Evolutionary conservation across 2,113 vertebrate genomes (phyloP), one percentile per base, ranked within the genome.

Genomic region (Microcebus jonahi): DNA sequence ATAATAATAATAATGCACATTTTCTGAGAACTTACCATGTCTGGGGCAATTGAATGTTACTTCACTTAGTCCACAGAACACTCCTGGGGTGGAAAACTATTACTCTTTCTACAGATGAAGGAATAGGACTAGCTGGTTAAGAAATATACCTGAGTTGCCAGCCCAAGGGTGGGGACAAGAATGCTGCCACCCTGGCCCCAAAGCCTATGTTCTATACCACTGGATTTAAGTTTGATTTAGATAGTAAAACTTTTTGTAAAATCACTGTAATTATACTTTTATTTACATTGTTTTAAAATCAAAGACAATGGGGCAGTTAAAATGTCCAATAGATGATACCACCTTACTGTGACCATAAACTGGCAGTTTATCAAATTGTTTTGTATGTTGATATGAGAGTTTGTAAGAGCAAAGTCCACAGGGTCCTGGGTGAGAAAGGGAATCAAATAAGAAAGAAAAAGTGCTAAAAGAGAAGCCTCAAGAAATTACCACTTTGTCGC

Each of bases 281-380:
- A 70, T 59, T 81, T 61, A 57, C 21, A 90, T 95, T 67, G 77
- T 83, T 94, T 87, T 80, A 65, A 85, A 96, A 93, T 53, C 36
- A 84, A 92, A 36, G 2, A 42, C n/a, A 48, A 76, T 8, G 29
- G 63, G 39, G 45, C 14, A 92, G 31, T 87, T 86, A 93, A 81
- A 21, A 76, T 55, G 73, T 48, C 45, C 71, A 92, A 76, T 0
- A 25, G 39, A 82, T 50, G 36, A 80, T 15, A 76, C 65, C 10
- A 71, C 42, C 42, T 75, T 67, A 45, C 7, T 48, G 48, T 61
- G 53, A 89, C 31, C n/a, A 93, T 34, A 15, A 94, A 55, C 21
- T 50, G 75, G 55, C 20, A 65, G 57, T 29, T 67, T 90, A 73
- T 83, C 29, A 48, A 71, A 67, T 20, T 87, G 27, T 71, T 90